Conservation (phyloP, 2,797 vertebrate genomes). For the Scarus forsteni region DNA sequence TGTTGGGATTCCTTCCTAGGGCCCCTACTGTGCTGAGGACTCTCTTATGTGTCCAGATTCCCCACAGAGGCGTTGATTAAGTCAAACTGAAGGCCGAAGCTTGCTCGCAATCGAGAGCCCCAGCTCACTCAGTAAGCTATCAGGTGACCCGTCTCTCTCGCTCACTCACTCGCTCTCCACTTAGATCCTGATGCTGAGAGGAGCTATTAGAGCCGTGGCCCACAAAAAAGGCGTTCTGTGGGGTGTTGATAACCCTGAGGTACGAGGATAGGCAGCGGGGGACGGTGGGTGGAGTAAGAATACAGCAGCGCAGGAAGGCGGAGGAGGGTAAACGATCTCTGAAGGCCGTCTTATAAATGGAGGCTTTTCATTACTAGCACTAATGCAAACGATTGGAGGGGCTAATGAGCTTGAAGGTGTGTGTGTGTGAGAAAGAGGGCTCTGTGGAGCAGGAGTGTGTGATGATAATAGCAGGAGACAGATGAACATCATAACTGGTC, state of each 20-base stretch:
- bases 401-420: constrained; percentile 74
- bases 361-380: constrained; percentile 78
- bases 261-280: constrained; percentile 50
- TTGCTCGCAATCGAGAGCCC: constrained; percentile 65
- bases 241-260: constrained; percentile 70
- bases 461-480: constrained; percentile 65
- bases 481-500: constrained; percentile 62
- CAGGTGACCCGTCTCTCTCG: constrained; percentile 67
- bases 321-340: constrained; percentile 78
- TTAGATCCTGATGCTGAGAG: constrained; percentile 69
- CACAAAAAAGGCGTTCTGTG: constrained; percentile 60
- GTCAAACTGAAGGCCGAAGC: constrained; percentile 80
- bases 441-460: constrained; percentile 52
- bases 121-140: constrained; percentile 71
- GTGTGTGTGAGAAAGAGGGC: constrained; percentile 57
- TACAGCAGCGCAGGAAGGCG: constrained; percentile 60
- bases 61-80: constrained; percentile 80
- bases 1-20: constrained; percentile 58
- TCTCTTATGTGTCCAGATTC: constrained; percentile 75
- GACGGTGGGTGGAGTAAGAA: constrained; percentile 29
- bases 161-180: constrained; percentile 61
- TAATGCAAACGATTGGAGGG: constrained; percentile 77
- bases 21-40: constrained; percentile 54
- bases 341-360: constrained; percentile 81
- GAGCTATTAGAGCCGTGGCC: constrained; percentile 61